A percentile compares a stretch with the other conserved stretches of the same genome.
These are phyloP conservation scores for Pogonognathellus flavescens DNA, from an alignment of 1,140 invertebrate species.

Conservation along the genomic window DNA sequence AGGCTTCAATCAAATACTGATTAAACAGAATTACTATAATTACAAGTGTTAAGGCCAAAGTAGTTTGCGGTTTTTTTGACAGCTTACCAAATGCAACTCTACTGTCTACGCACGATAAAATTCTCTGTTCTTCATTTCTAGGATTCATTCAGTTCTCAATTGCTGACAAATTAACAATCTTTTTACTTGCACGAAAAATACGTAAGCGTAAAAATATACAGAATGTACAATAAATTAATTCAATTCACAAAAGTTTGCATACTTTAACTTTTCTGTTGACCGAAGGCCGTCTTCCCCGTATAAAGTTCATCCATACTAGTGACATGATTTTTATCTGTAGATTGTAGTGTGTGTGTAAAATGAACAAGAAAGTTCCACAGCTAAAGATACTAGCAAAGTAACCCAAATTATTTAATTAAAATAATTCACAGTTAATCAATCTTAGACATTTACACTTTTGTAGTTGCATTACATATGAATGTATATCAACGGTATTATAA, in stretches of 20 bases:
- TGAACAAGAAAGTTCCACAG: no score
- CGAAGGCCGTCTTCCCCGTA: constrained; percentile 58
- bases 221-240: no score
- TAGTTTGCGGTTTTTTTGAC: no score
- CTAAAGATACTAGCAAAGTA: background rate
- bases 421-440: background rate
- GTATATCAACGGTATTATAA: background rate
- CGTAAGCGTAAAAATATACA: no score
- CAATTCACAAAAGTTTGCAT: constrained; percentile 1
- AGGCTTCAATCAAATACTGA: background rate
- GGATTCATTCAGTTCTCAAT: background rate
- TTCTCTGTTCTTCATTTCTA: background rate
- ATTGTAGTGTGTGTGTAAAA: no score
- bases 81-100: no score
- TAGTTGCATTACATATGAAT: background rate
- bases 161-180: background rate
- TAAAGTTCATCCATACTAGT: constrained; percentile 65
- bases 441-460: constrained; percentile 28
- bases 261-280: constrained; percentile 61
- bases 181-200: no score
- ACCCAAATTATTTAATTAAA: background rate
- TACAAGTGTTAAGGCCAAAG: no score
- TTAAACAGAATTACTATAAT: no score
- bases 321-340: constrained; percentile 54
- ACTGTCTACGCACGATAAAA: no score